Evolutionary conservation across 2,888 invertebrate species (phyloP).

Genomic region (Sinotaia quadrata): DNA sequence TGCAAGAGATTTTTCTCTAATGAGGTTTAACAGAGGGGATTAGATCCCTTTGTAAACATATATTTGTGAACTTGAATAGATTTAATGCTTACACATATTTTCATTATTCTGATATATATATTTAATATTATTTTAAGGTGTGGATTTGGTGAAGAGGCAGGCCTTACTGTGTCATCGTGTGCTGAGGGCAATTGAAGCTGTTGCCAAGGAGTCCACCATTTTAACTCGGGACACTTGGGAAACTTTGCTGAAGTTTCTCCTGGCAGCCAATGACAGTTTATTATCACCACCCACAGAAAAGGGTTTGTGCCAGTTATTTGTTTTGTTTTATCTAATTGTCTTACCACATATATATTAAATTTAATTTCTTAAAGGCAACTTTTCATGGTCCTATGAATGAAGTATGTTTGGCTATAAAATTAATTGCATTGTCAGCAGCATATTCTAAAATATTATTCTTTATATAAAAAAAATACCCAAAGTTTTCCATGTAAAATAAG

Average conservation of each 20-base stretch:
- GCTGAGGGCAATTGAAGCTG: conserved; percentile 73
- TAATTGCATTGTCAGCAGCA: background rate
- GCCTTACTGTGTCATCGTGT: conserved; percentile 78
- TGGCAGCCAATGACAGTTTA: conserved; percentile 92
- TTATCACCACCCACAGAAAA: conserved; percentile 93
- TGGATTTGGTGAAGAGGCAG: conserved; percentile 87
- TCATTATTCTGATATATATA: too few relatives aligned
- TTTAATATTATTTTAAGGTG: conserved; percentile 49
- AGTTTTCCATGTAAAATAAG: too few relatives aligned
- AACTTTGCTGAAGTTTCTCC: conserved; percentile 86
- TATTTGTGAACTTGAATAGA: too few relatives aligned
- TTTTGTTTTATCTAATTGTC: background rate
- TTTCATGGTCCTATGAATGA: too few relatives aligned
- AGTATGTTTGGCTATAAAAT: conserved; percentile 10
- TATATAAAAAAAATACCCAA: too few relatives aligned
- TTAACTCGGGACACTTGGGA: conserved; percentile 93
- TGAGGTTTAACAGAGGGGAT: too few relatives aligned
- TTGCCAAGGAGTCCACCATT: conserved; percentile 82
- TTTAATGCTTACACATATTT: too few relatives aligned
- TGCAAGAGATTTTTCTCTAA: too few relatives aligned
- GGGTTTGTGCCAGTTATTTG: conserved; percentile 69
- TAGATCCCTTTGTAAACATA: too few relatives aligned
- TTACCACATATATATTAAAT: background rate
- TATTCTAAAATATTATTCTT: too few relatives aligned
- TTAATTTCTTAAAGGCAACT: too few relatives aligned